Conservation (phyloP, 2,797 vertebrate genomes). For the Eidolon dupreanum region DNA sequence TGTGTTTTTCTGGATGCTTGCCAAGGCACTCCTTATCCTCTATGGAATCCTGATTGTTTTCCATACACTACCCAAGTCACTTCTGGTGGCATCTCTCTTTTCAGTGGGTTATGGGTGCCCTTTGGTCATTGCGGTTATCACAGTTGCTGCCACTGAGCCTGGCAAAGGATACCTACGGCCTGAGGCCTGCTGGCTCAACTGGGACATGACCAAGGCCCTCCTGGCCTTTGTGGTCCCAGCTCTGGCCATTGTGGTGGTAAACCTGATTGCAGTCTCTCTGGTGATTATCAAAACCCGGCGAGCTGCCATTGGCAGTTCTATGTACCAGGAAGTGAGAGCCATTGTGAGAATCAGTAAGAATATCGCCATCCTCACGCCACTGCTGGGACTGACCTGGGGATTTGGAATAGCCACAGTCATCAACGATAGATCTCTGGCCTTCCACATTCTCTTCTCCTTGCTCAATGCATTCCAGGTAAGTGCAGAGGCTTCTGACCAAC, state of each 20-base stretch:
- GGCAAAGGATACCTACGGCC: constrained; percentile 77
- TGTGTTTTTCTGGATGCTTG: constrained; percentile 88
- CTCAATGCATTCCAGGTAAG: constrained; percentile 88
- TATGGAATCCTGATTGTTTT: constrained; percentile 86
- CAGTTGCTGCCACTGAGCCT: constrained; percentile 83
- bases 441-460: constrained; percentile 80
- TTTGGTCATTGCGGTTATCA: constrained; percentile 82
- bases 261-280: constrained; percentile 81
- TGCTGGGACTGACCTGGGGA: constrained; percentile 87
- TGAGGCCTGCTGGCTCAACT: constrained; percentile 86
- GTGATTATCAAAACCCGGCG: constrained; percentile 84
- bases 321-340: constrained; percentile 82
- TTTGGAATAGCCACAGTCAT: constrained; percentile 80
- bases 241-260: constrained; percentile 83
- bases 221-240: constrained; percentile 85
- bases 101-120: constrained; percentile 85
- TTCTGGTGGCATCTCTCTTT: constrained; percentile 80
- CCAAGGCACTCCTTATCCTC: constrained; percentile 85
- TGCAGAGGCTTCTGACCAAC: background rate
- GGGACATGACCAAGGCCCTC: constrained; percentile 81
- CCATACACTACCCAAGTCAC: constrained; percentile 81
- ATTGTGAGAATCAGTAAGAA: constrained; percentile 85
- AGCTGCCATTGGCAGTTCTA: constrained; percentile 76
- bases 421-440: background rate
- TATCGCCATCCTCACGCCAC: constrained; percentile 84